Conservation (phyloP, 2,113 vertebrate genomes). For the Elanus axillaris region DNA sequence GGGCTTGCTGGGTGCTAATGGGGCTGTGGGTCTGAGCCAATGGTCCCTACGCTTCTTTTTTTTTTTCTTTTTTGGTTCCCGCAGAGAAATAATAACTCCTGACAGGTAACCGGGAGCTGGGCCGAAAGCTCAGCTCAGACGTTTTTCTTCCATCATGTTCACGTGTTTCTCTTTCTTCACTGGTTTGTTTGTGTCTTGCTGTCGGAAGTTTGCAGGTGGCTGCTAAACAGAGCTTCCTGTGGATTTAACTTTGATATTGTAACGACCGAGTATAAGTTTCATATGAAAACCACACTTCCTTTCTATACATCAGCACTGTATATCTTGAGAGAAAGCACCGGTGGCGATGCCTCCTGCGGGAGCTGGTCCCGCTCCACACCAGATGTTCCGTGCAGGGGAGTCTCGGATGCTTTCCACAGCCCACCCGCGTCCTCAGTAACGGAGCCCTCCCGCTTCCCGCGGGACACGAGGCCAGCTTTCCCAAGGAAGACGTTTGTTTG, state of each 20-base stretch:
- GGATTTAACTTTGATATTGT: not conserved
- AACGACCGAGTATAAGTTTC: not conserved
- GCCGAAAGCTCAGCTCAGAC: not conserved
- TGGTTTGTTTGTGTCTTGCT: not conserved
- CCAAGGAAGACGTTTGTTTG: not conserved
- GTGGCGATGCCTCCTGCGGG: not conserved
- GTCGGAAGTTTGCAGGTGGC: not conserved
- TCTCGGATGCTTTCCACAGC: not conserved
- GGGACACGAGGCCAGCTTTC: not conserved
- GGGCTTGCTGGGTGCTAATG: fast-evolving
- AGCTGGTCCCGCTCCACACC: not conserved
- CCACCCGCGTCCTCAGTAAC: not conserved
- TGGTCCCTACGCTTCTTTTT: not conserved
- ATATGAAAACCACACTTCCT: not conserved
- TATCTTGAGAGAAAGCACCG: not conserved
- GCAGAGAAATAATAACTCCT: not conserved
- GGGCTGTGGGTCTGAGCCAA: not conserved
- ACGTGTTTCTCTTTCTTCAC: not conserved
- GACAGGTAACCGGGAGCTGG: not conserved
- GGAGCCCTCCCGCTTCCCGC: not conserved
- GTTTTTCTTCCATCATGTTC: not conserved
- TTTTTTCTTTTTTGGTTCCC: not conserved
- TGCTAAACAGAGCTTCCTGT: not conserved
- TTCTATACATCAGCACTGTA: not conserved
- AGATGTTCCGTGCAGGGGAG: conserved; percentile 4